phyloP scores from a whole-genome alignment of 2,113 vertebrate species.

The Leptodactylus fuscus region DNA sequence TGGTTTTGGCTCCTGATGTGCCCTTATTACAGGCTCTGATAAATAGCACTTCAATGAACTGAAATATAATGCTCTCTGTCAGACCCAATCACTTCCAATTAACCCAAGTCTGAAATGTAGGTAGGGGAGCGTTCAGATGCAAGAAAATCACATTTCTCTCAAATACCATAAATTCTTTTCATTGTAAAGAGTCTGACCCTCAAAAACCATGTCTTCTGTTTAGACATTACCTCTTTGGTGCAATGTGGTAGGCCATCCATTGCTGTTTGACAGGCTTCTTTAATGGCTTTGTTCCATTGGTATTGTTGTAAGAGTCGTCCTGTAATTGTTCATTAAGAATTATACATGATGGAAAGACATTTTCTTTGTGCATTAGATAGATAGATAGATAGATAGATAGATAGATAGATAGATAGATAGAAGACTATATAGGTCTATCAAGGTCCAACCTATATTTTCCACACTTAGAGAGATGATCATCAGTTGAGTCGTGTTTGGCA shows the following conservation, averaged over 20 bases:
- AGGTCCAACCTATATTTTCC: no score
- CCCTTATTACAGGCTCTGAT: constrained; percentile 51
- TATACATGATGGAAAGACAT: not conserved
- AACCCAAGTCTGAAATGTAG: constrained; percentile 65
- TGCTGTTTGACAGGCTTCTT: not conserved
- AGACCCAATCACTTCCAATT: constrained; percentile 82
- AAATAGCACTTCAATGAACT: constrained; percentile 73
- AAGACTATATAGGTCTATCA: no score
- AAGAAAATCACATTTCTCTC: constrained; percentile 49
- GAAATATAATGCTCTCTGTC: constrained; percentile 84
- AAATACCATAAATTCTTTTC: constrained; percentile 53
- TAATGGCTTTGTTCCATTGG: not conserved
- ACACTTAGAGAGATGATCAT: no score
- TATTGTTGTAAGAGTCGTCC: not conserved
- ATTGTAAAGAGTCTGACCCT: constrained; percentile 37
- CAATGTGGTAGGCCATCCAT: not conserved
- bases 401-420: not conserved
- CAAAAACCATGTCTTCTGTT: not conserved
- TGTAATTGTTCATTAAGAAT: not conserved
- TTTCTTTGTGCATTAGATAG: no score
- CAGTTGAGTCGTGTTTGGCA: no score
- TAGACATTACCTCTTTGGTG: constrained; percentile 2
- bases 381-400: not conserved
- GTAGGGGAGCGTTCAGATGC: constrained; percentile 24
- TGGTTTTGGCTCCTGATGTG: constrained; percentile 57